These are phyloP conservation scores for Drosophila micromelanica DNA, from an alignment of 1,140 invertebrate genomes.

Conservation along the genomic window DNA sequence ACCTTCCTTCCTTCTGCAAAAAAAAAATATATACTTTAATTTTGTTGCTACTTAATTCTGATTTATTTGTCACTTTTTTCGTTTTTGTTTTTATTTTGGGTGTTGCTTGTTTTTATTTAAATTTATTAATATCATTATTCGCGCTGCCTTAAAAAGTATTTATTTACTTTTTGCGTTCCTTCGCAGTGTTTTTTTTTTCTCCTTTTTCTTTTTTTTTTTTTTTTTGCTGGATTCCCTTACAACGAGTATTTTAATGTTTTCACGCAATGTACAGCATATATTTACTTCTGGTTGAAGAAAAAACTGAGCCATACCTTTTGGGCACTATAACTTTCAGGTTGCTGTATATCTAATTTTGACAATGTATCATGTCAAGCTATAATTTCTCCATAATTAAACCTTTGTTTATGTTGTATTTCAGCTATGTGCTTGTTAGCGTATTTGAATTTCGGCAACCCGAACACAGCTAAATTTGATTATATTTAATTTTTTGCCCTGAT, in stretches of 20 bases:
- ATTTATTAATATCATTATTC: background rate
- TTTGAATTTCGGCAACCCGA: background rate
- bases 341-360: no score
- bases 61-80: background rate
- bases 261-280: no score
- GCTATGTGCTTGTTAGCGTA: background rate
- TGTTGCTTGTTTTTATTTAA: conserved; percentile 7
- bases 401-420: no score
- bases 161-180: background rate
- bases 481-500: conserved; percentile 13
- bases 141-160: background rate
- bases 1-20: no score
- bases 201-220: background rate
- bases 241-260: no score
- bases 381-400: no score
- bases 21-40: no score
- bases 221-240: background rate
- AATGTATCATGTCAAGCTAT: no score
- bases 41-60: background rate
- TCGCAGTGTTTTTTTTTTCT: background rate
- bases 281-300: no score
- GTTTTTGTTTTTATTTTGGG: background rate
- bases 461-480: background rate
- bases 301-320: no score
- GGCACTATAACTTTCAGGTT: no score